Evolutionary conservation across 2,888 invertebrate species (phyloP).

Genomic region (Panorpa germanica): DNA sequence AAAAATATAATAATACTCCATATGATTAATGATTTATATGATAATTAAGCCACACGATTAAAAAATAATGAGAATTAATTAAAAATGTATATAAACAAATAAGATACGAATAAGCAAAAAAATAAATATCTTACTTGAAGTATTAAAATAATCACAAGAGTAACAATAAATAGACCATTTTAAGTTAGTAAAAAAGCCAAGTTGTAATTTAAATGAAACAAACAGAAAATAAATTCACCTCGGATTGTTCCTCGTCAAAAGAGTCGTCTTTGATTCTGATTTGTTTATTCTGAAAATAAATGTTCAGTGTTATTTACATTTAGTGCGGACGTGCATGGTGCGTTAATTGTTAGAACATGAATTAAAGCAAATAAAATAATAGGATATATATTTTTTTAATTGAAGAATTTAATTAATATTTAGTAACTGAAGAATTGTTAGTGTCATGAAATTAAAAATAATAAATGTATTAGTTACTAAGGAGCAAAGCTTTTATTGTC

Average conservation of each 20-base stretch:
- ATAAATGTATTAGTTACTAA: too few relatives aligned
- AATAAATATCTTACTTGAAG: too few relatives aligned
- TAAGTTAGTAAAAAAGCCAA: conserved; percentile 1
- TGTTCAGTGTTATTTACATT: conserved; percentile 10
- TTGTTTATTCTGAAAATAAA: conserved; percentile 14
- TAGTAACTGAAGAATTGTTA: too few relatives aligned
- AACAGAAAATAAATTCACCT: conserved; percentile 12
- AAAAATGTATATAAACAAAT: too few relatives aligned
- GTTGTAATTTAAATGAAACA: not conserved
- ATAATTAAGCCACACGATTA: too few relatives aligned
- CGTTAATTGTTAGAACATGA: not conserved
- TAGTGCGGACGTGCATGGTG: not conserved
- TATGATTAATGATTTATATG: too few relatives aligned
- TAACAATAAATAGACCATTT: not conserved
- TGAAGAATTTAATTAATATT: not conserved
- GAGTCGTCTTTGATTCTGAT: conserved; percentile 11
- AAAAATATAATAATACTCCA: too few relatives aligned
- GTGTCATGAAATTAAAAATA: too few relatives aligned
- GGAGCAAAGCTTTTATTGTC: too few relatives aligned
- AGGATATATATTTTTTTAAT: not conserved
- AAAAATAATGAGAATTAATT: too few relatives aligned
- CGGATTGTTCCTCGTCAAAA: conserved; percentile 13
- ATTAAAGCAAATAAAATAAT: not conserved
- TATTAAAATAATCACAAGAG: too few relatives aligned
- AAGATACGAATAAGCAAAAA: too few relatives aligned